A percentile compares a stretch with the other conserved stretches of the same genome.
Conservation (phyloP, 2,888 invertebrate species). For the Girardia tigrina region DNA sequence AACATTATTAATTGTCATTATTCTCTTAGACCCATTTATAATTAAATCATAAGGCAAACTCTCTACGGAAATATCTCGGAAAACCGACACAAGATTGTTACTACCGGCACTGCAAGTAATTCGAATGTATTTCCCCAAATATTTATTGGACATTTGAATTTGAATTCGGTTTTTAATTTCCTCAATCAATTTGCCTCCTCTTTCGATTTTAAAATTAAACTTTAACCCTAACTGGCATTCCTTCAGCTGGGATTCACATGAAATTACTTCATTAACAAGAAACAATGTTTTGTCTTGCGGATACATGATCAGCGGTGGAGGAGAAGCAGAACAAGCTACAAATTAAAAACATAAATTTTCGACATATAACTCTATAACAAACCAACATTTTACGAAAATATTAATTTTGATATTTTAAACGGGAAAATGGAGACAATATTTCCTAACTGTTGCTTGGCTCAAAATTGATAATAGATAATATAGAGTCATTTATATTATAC, state of each 20-base stretch:
- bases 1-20: not conserved
- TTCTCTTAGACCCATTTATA: not conserved
- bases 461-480: too few relatives aligned
- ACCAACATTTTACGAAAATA: too few relatives aligned
- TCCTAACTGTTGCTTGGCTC: too few relatives aligned
- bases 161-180: not conserved
- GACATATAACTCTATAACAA: too few relatives aligned
- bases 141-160: not conserved
- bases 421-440: too few relatives aligned
- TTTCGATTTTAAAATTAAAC: not conserved
- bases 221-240: not conserved
- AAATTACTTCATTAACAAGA: not conserved
- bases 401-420: too few relatives aligned
- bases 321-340: not conserved
- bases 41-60: not conserved
- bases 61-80: not conserved
- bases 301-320: not conserved
- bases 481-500: too few relatives aligned
- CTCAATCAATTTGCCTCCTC: not conserved
- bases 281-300: not conserved
- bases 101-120: not conserved
- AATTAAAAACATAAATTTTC: not conserved
- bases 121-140: not conserved
- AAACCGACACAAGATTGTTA: not conserved
- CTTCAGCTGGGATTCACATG: not conserved